Evolutionary conservation across 2,888 invertebrate genomes (phyloP).

Genomic region (Plagodis pulveraria): DNA sequence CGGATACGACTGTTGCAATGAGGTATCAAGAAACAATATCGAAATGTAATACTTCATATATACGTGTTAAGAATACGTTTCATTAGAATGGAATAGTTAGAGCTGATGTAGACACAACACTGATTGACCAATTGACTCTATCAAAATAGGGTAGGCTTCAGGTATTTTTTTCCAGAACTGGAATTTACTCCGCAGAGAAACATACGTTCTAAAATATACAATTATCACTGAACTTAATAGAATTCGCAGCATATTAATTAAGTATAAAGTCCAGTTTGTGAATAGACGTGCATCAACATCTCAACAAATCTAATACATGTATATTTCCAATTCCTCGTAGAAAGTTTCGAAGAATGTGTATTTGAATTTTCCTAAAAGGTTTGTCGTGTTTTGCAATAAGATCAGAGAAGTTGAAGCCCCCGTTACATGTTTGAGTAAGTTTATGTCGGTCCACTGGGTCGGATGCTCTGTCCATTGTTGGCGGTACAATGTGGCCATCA

Average conservation of each 20-base stretch:
- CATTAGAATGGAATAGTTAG: neutral
- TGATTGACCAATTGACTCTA: too few relatives aligned
- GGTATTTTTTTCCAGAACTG: too few relatives aligned
- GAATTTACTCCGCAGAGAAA: too few relatives aligned
- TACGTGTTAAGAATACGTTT: neutral
- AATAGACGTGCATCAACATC: too few relatives aligned
- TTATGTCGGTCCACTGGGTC: conserved; percentile 32
- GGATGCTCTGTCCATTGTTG: conserved; percentile 57
- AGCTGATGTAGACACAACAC: too few relatives aligned
- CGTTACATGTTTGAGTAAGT: conserved; percentile 27
- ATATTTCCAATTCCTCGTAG: conserved; percentile 7
- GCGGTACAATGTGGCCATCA: conserved; percentile 59
- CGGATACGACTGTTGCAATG: conserved; percentile 30
- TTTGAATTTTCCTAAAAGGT: conserved; percentile 44
- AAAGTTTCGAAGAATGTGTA: conserved; percentile 11
- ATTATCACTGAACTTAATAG: too few relatives aligned
- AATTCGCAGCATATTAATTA: too few relatives aligned
- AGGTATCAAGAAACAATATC: conserved; percentile 23
- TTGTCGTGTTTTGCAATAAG: conserved; percentile 41
- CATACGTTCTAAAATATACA: too few relatives aligned
- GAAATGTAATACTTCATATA: conserved; percentile 6
- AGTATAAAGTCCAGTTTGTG: too few relatives aligned
- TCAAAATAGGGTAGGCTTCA: too few relatives aligned
- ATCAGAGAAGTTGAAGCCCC: neutral
- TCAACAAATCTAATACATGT: neutral